Base-by-base conservation (phyloP, 2,888 invertebrate genomes). In the Dioctria rufipes region DNA sequence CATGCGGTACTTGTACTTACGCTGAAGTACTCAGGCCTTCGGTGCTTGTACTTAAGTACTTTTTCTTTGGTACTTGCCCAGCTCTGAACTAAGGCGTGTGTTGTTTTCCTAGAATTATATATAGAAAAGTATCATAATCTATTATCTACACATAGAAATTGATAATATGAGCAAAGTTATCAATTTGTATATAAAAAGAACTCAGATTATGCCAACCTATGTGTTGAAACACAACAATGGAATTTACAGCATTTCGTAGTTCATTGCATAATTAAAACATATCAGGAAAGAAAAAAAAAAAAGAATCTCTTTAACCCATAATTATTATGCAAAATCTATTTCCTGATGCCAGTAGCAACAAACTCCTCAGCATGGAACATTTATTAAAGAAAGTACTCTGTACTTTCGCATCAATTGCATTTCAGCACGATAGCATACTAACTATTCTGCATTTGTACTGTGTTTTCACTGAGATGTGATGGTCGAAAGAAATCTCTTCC, bases 311-410 rank as follows among this genome's bases (percentile, higher is more conserved):
- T n/a, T 39, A 71, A 54, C 37, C 37, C 51, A 71, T 51, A 71
- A 71, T 71, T 25, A 25, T 25, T 71, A 71, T 71, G 71, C 71
- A 71, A 71, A 71, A 71, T 71, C 25, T n/a, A n/a, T 71, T 71
- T 71, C 71, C 71, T 71, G 71, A 25, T 71, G 39, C 39, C 71
- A 46, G 40, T 39, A 71, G 39, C 39, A 25, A 39, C 40, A 37
- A n/a, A 9, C 39, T 25, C 25, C 25, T 25, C 0, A 25, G 37
- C n/a, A 46, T 5, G 51, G 51, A 71, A 39, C 39, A 71, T 71
- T 71, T 71, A 49, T 49, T 54, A 40, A 71, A 71, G 71, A 71
- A 71, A 71, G 71, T 71, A 71, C 71, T 71, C 51, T 71, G 71
- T 71, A 71, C 71, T 71, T 71, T 71, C 71, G 71, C 71, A 71